These are phyloP conservation scores for Dendrocincla fuliginosa DNA, from an alignment of 2,797 vertebrate genomes.

Conservation along the genomic window DNA sequence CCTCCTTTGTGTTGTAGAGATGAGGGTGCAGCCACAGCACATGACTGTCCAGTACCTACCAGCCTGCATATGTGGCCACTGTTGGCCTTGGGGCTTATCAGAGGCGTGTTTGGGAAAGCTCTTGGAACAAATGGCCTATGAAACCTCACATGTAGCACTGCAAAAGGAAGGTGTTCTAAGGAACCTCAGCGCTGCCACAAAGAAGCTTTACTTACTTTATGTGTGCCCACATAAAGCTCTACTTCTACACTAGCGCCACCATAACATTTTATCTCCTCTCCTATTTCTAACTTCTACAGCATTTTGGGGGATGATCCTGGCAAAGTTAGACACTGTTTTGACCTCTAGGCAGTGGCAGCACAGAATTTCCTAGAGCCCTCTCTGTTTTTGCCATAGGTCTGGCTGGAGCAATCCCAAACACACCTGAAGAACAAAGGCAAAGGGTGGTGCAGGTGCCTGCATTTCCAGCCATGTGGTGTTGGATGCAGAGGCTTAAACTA, in stretches of 20 bases:
- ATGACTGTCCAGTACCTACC: background rate
- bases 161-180: background rate
- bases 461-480: accelerated
- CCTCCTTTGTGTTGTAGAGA: background rate
- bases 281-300: background rate
- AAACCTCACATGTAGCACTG: accelerated
- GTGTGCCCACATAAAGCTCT: accelerated
- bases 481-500: background rate
- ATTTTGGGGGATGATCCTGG: background rate
- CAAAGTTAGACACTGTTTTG: background rate
- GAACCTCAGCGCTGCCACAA: background rate
- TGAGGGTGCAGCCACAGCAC: background rate
- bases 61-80: accelerated
- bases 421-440: background rate
- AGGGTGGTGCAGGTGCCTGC: background rate
- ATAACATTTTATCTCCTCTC: background rate
- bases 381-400: background rate
- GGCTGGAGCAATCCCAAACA: background rate
- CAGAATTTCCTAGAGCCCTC: background rate
- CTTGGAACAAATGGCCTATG: background rate
- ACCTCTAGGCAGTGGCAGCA: background rate
- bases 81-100: background rate
- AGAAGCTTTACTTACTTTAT: background rate
- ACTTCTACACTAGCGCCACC: accelerated
- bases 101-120: background rate